These are phyloP conservation scores for Agrotis segetum DNA, from an alignment of 2,888 invertebrate species.

Conservation along the genomic window DNA sequence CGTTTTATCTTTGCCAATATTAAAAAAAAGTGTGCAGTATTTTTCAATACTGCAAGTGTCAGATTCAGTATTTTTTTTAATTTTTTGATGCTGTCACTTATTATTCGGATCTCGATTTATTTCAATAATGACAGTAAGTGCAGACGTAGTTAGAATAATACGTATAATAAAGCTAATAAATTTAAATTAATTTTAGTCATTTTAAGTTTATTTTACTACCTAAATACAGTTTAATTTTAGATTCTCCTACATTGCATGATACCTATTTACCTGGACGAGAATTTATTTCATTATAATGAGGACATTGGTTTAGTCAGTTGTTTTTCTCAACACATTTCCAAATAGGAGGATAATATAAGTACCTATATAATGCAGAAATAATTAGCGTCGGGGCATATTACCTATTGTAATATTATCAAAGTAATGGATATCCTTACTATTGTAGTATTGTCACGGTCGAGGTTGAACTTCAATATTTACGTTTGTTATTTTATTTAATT, in stretches of 20 bases:
- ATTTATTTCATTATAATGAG: conserved; percentile 3
- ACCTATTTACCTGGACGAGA: conserved; percentile 15
- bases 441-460: conserved; percentile 28
- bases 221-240: conserved; percentile 1
- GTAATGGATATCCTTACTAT: conserved; percentile 26
- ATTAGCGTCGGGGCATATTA: conserved; percentile 4
- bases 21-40: no score
- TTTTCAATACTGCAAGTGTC: no score
- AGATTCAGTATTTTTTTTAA: no score
- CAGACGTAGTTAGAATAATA: no score
- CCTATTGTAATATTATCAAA: conserved; percentile 17
- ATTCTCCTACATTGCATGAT: neutral
- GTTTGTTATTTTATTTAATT: neutral
- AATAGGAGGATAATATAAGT: conserved; percentile 20
- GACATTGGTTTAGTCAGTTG: conserved; percentile 11
- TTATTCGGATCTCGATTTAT: no score
- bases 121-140: no score
- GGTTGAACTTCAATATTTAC: neutral
- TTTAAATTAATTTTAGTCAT: no score
- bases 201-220: no score
- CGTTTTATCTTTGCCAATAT: no score
- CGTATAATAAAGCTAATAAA: no score
- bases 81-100: no score
- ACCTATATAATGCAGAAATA: neutral
- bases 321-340: conserved; percentile 39